Evolutionary conservation across 2,888 invertebrate genomes (phyloP).

Genomic region (Portevinia maculata): DNA sequence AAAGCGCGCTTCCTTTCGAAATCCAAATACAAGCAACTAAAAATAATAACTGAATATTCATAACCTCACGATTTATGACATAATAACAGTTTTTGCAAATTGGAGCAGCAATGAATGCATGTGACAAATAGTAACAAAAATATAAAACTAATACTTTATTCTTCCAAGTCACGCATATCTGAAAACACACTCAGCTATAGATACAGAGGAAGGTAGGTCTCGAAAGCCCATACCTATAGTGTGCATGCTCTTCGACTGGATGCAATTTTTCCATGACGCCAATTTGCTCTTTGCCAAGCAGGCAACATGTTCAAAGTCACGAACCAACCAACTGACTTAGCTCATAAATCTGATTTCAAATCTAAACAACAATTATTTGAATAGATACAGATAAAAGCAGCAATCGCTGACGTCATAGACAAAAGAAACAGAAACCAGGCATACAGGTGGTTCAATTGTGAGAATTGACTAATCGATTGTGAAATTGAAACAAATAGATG

Average conservation of each 20-base stretch:
- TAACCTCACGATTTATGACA: conserved; percentile 65
- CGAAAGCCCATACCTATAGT: conserved; percentile 1
- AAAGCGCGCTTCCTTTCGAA: conserved; percentile 22
- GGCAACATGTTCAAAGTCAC: conserved; percentile 70
- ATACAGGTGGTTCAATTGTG: conserved; percentile 55
- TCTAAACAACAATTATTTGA: conserved; percentile 42
- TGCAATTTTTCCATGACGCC: conserved; percentile 74
- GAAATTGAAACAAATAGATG: not conserved
- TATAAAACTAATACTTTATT: conserved; percentile 45
- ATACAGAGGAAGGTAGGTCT: not conserved
- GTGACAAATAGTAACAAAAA: conserved; percentile 52
- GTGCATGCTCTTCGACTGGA: conserved; percentile 40
- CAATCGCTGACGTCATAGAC: conserved; percentile 53
- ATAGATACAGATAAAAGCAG: conserved; percentile 39
- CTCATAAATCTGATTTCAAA: conserved; percentile 50
- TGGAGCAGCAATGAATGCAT: conserved; percentile 60
- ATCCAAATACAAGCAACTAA: not conserved
- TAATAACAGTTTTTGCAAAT: conserved; percentile 61
- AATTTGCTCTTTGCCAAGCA: conserved; percentile 51
- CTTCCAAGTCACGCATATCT: conserved; percentile 62
- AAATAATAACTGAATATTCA: conserved; percentile 39
- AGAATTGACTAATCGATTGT: not conserved
- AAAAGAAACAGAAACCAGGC: conserved; percentile 23
- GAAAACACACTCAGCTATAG: conserved; percentile 21
- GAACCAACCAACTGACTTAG: conserved; percentile 51